Conservation (phyloP, 2,113 vertebrate genomes). For the Tetrax tetrax region DNA sequence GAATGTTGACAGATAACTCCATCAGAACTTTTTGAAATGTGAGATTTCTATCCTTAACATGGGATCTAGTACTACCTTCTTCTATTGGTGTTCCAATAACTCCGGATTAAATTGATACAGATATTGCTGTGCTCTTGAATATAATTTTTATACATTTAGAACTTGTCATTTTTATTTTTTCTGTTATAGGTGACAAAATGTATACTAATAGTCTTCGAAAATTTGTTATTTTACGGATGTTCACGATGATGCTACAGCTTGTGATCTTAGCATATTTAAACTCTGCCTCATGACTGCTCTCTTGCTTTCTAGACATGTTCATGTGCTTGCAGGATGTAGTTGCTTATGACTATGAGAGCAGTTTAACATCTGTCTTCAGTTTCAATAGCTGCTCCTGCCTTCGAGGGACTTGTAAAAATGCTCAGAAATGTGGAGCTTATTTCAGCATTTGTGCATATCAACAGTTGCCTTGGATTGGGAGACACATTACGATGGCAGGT, state of each 20-base stretch:
- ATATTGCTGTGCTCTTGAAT: background rate
- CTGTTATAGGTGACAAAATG: background rate
- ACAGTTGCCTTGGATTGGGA: background rate
- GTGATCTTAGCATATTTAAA: background rate
- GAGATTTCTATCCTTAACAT: background rate
- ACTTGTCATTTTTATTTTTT: background rate
- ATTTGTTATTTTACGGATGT: background rate
- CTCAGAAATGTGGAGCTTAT: background rate
- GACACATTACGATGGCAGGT: rapidly evolving
- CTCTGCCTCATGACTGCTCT: background rate
- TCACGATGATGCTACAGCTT: background rate
- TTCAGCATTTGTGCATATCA: background rate
- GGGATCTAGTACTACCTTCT: background rate
- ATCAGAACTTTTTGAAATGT: background rate
- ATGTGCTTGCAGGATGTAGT: background rate
- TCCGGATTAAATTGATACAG: background rate
- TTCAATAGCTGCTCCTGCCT: background rate
- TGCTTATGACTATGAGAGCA: background rate
- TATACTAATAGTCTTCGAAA: background rate
- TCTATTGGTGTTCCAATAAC: background rate
- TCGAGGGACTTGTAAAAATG: background rate
- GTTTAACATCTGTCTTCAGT: background rate
- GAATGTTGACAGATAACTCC: background rate
- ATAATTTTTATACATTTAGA: background rate
- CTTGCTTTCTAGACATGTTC: background rate